These are phyloP conservation scores for Eremobia ochroleuca DNA, from an alignment of 2,888 invertebrate species.

Conservation along the genomic window DNA sequence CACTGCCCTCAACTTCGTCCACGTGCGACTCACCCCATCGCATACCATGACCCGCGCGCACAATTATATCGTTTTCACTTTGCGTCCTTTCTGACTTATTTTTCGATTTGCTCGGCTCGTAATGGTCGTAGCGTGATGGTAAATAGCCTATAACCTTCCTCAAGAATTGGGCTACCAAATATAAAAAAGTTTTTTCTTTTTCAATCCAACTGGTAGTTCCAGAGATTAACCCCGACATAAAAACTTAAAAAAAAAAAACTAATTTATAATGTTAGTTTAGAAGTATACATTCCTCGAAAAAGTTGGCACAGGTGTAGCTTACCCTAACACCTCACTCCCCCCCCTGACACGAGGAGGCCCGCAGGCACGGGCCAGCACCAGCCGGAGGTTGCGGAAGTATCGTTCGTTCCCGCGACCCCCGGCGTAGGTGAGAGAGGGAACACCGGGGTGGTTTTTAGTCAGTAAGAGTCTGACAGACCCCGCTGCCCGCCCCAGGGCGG, in stretches of 20 bases:
- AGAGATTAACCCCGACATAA: background rate
- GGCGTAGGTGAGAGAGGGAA: no score
- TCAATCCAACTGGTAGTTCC: background rate
- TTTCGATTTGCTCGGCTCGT: background rate
- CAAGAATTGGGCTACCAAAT: background rate
- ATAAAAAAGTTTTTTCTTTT: background rate
- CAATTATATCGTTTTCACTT: background rate
- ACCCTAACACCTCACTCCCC: no score
- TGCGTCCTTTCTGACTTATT: background rate
- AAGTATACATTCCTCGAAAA: background rate
- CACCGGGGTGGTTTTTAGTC: no score
- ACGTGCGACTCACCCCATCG: background rate
- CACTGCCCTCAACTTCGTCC: background rate
- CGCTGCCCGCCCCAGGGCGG: no score
- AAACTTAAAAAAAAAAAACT: no score
- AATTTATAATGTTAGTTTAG: no score
- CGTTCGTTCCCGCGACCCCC: no score
- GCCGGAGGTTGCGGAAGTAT: no score
- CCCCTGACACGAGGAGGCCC: no score
- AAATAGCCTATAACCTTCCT: background rate
- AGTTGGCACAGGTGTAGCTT: background rate
- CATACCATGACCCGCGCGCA: background rate
- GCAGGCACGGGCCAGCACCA: no score
- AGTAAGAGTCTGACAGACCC: no score
- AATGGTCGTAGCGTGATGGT: background rate